A percentile compares a stretch with the other conserved stretches of the same genome.
These are phyloP conservation scores for Ditylenchus dipsaci DNA, from an alignment of 1,140 invertebrate species.

Conservation along the genomic window DNA sequence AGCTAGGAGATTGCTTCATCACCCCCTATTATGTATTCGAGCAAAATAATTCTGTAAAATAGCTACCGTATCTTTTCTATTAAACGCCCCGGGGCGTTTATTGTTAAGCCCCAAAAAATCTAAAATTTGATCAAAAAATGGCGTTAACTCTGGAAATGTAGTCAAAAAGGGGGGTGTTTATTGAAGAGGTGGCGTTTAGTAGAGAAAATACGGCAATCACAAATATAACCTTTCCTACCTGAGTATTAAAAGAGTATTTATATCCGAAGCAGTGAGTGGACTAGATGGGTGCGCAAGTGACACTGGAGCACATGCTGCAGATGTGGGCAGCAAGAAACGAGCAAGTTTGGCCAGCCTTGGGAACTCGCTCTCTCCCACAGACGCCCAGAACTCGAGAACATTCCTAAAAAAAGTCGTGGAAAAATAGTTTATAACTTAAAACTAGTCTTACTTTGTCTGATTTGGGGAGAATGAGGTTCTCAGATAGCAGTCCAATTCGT, in stretches of 20 bases:
- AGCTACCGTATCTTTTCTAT: no score
- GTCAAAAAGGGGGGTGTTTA: no score
- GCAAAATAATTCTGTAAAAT: no score
- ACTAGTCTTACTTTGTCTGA: conserved; percentile 20
- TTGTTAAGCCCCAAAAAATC: no score
- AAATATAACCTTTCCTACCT: conserved; percentile 12
- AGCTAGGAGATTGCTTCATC: no score
- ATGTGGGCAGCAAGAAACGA: conserved; percentile 31
- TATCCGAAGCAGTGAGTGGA: conserved; percentile 22
- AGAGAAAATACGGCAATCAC: no score
- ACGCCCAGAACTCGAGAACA: conserved; percentile 40
- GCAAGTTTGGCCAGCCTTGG: conserved; percentile 29
- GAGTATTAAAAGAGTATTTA: conserved; percentile 36
- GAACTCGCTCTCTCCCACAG: conserved; percentile 38
- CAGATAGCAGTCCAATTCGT: conserved; percentile 40
- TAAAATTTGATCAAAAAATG: no score
- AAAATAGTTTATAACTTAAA: background rate
- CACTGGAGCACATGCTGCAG: conserved; percentile 25
- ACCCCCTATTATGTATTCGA: no score
- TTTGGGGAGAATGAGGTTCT: conserved; percentile 25
- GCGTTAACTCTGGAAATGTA: no score
- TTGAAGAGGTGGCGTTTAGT: no score
- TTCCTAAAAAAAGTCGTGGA: conserved; percentile 29
- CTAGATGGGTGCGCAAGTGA: conserved; percentile 19
- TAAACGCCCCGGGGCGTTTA: no score